These are phyloP conservation scores for Pocillopora damicornis DNA, from an alignment of 64 coral and sea anemone genomes.

Conservation along the genomic window DNA sequence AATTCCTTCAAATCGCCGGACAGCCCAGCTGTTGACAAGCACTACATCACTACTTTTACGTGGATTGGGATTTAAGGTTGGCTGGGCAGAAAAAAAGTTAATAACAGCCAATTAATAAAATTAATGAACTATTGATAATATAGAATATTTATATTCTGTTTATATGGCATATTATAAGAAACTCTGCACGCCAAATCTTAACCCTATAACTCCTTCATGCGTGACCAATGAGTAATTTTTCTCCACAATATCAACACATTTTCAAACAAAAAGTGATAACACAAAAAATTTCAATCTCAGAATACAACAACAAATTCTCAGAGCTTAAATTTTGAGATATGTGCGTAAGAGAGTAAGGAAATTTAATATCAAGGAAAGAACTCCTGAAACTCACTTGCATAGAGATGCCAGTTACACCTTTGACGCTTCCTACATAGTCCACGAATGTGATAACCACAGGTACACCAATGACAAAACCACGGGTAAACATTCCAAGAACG, in stretches of 20 bases:
- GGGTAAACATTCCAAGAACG: slow-evolving; percentile 29
- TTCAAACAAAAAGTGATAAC: no score
- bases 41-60: slow-evolving; percentile 54
- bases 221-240: no score
- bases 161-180: no score
- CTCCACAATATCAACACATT: neutral
- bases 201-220: no score
- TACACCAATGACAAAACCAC: slow-evolving; percentile 54
- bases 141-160: no score
- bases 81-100: slow-evolving; percentile 32
- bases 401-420: slow-evolving; percentile 59
- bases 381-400: slow-evolving; percentile 58
- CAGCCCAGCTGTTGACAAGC: slow-evolving; percentile 56
- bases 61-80: slow-evolving; percentile 70
- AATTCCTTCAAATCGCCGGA: slow-evolving; percentile 60
- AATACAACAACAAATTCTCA: neutral
- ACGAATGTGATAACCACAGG: slow-evolving; percentile 63
- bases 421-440: slow-evolving; percentile 63
- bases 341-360: neutral
- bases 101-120: no score
- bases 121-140: no score
- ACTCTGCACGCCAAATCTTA: no score
- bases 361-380: neutral
- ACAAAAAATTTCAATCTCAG: no score
- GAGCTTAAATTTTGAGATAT: neutral